Conservation (phyloP, 2,888 invertebrate species). For the Lasioglossum marginatum region DNA sequence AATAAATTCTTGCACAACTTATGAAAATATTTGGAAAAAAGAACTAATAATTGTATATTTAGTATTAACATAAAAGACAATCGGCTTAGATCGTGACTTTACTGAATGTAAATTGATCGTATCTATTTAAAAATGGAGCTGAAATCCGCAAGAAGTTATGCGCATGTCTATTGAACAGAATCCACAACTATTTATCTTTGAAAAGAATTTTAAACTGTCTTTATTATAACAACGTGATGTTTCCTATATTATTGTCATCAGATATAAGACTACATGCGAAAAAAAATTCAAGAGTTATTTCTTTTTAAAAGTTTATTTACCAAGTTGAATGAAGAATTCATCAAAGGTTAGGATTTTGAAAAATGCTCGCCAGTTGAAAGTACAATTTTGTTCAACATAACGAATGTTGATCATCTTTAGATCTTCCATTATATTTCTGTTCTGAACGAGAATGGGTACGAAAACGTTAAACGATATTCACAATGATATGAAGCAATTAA, state of each 20-base stretch:
- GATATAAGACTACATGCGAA: not conserved
- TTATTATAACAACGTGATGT: constrained; percentile 5
- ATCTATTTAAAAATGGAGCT: constrained; percentile 26
- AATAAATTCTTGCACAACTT: no score
- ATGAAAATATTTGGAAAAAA: no score
- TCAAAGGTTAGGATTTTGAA: constrained; percentile 31
- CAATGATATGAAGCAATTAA: constrained; percentile 80
- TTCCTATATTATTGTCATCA: not conserved
- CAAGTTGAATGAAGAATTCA: not conserved
- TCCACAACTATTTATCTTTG: not conserved
- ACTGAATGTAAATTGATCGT: not conserved
- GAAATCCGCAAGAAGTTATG: not conserved
- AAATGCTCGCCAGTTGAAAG: not conserved
- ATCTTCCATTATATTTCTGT: constrained; percentile 75
- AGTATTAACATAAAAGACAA: not conserved
- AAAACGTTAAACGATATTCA: constrained; percentile 79
- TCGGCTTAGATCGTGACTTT: no score
- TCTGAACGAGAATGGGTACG: constrained; percentile 87
- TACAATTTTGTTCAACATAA: not conserved
- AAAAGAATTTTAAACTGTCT: not conserved
- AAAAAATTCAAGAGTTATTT: not conserved
- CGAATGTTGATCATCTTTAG: not conserved
- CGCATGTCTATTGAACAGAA: not conserved
- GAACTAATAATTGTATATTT: no score
- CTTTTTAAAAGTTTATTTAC: not conserved